Base-by-base conservation (phyloP, 2,797 vertebrate genomes). In the Halcyon badia region DNA sequence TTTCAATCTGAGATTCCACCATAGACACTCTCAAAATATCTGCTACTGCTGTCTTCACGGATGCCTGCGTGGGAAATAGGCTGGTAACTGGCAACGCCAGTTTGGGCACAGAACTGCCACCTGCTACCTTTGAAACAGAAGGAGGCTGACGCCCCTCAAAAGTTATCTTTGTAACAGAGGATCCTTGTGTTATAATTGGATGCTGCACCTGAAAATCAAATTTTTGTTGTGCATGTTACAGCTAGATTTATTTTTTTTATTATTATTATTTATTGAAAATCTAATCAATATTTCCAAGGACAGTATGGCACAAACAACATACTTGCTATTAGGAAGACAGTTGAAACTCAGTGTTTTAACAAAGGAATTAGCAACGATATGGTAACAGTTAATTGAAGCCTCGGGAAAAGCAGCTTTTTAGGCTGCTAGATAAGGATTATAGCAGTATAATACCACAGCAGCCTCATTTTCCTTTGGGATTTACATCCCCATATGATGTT, bases 21-120 rank as follows among this genome's bases (percentile, higher is more conserved):
- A 99, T 98, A 97, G 99, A 99, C 98, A 99, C 99, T 98, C 99
- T 99, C 97, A 99, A 98, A 97, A 99, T 99, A 98, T 99, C 99
- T 4, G 99, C 99, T 97, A 99, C 99, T 0, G 99, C 98, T 66
- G 99, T 95, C 97, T 99, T 99, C 89, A 97, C 98, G 21, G 98
- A 90, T 86, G 98, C 92, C 68, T 98, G 96, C 79, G 92, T 91
- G 58, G 99, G 98, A 93, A 98, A 98, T 13, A 98, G 98, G 98
- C 98, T 98, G 88, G 99, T 98, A 97, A 99, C 98, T 0, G 99
- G 98, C 87, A 98, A 96, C 12, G 98, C 97, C 96, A 98, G 97
- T 83, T 99, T 99, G 94, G 99, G 98, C 2, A 98, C 87, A 56
- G 98, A 98, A 96, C 99, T 99, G 51, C 97, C 98, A 85, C 98